Conservation (phyloP, 2,888 invertebrate species). For the Brachyopa scutellaris region DNA sequence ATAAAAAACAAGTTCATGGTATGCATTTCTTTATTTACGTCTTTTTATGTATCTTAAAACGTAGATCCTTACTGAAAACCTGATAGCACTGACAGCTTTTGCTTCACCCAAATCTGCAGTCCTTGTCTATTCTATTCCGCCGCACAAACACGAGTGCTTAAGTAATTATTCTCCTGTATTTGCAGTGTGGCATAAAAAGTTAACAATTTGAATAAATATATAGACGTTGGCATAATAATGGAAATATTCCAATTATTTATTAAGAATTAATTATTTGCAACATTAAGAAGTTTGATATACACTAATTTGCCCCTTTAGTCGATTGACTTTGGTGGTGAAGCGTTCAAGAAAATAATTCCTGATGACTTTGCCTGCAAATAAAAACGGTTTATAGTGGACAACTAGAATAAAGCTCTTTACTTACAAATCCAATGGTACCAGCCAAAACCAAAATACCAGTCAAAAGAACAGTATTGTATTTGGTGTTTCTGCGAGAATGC, state of each 20-base stretch:
- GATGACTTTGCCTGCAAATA: conserved; percentile 84
- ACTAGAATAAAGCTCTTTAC: no score
- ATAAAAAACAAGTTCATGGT: not conserved
- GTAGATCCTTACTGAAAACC: no score
- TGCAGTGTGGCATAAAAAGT: no score
- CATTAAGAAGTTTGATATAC: conserved; percentile 8
- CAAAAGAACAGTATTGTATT: conserved; percentile 86
- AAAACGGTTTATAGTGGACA: not conserved
- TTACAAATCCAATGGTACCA: conserved; percentile 80
- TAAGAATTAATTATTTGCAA: conserved; percentile 23
- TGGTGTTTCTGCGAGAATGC: conserved; percentile 85
- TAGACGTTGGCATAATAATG: not conserved
- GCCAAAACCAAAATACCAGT: conserved; percentile 83
- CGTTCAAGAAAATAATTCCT: conserved; percentile 86
- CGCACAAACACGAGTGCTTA: no score
- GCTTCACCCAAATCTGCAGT: no score
- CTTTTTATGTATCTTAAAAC: no score
- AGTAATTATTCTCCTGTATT: not conserved
- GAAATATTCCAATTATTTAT: conserved; percentile 36
- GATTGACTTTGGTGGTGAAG: conserved; percentile 84
- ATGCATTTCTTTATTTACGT: no score
- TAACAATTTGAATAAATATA: not conserved
- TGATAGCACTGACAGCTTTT: no score
- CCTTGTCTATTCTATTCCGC: no score
- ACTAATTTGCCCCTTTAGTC: conserved; percentile 80